phyloP scores from a whole-genome alignment of 1,140 invertebrate genomes.

The Apocrypta bakeri region DNA sequence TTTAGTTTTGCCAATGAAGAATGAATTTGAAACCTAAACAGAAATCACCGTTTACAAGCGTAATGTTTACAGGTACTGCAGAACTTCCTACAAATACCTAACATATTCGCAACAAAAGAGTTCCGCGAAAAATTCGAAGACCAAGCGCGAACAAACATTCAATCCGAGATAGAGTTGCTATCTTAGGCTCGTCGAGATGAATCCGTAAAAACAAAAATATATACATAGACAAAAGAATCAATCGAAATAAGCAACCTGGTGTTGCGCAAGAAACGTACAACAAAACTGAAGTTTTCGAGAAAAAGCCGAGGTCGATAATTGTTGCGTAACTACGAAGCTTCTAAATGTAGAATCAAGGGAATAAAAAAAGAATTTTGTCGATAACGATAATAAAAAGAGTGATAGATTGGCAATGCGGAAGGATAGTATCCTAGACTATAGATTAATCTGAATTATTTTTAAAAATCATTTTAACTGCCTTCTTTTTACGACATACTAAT shows the following conservation, averaged over 20 bases:
- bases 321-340: slow-evolving; percentile 7
- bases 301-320: neutral
- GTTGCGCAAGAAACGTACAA: neutral
- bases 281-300: neutral
- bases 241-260: neutral
- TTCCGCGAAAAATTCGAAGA: slow-evolving; percentile 78
- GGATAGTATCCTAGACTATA: neutral
- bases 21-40: too few species aligned
- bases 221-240: neutral
- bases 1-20: too few species aligned
- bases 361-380: neutral
- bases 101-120: slow-evolving; percentile 79
- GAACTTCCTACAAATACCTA: slow-evolving; percentile 79
- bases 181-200: slow-evolving; percentile 58
- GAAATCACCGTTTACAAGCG: too few species aligned
- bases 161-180: slow-evolving; percentile 75
- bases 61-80: slow-evolving; percentile 75
- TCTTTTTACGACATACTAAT: neutral
- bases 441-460: neutral
- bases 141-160: slow-evolving; percentile 78
- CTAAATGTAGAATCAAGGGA: neutral
- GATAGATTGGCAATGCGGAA: too few species aligned
- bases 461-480: neutral
- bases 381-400: neutral
- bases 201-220: too few species aligned